Base-by-base conservation (phyloP, 1,140 invertebrate genomes). In the Elysia chlorotica region DNA sequence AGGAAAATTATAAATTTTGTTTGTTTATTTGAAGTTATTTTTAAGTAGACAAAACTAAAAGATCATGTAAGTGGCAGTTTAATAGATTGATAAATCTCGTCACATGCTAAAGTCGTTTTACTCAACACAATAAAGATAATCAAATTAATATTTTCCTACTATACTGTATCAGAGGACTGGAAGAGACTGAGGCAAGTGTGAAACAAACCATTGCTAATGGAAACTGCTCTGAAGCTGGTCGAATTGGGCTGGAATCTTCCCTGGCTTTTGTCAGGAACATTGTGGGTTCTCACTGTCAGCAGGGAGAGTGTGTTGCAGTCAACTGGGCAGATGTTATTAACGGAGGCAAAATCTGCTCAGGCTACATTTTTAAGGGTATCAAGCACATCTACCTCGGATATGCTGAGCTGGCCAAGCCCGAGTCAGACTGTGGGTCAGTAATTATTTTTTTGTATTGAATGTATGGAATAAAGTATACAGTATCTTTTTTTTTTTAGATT, bases 121-220 rank as follows among this genome's bases (percentile, higher is more conserved):
- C n/a, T n/a, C n/a, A n/a, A n/a, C n/a, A n/a, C n/a, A n/a, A n/a
- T n/a, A n/a, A n/a, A n/a, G n/a, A n/a, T n/a, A n/a, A n/a, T n/a
- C n/a, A n/a, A n/a, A n/a, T n/a, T n/a, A n/a, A n/a, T n/a, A n/a
- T n/a, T n/a, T n/a, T n/a, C n/a, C n/a, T n/a, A n/a, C n/a, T n/a
- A n/a, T n/a, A n/a, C n/a, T n/a, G n/a, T n/a, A n/a, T 4, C 66
- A 74, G 73, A 5, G 54, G 41, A 1, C 65, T 74, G 25, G 59
- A 62, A 14, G 66, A 71, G 14, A 36, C 74, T 36, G 33, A 17
- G 25, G 10, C 21, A 2, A 75, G 69, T 59, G 53, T 75, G 30
- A 41, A 54, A 17, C 17, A 6, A 10, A 31, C 36, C 6, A 56
- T 71, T 21, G n/a, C 30, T 1, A 38, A 28, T 28, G 56, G 48